Evolutionary conservation across 1,140 invertebrate genomes (phyloP).

Genomic region (Temnothorax nylanderi): DNA sequence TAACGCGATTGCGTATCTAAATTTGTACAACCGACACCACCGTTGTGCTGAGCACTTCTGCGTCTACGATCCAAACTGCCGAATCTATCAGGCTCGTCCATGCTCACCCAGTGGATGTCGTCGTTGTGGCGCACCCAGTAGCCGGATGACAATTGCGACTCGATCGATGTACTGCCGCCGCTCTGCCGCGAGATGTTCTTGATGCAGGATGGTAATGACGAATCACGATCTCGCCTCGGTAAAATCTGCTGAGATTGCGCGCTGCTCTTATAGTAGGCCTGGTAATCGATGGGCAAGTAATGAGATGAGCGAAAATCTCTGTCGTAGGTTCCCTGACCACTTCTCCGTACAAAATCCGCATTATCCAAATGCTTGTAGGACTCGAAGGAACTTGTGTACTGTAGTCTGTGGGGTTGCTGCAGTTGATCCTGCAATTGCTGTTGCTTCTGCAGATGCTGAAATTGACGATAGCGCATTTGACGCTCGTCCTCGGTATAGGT

Average conservation of each 20-base stretch:
- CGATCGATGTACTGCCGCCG: slow-evolving; percentile 34
- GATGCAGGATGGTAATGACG: slow-evolving; percentile 28
- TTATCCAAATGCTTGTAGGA: slow-evolving; percentile 75
- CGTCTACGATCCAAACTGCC: slow-evolving; percentile 89
- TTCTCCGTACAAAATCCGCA: slow-evolving; percentile 69
- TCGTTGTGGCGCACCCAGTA: slow-evolving; percentile 82
- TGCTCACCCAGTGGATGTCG: slow-evolving; percentile 81
- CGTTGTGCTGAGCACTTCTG: slow-evolving; percentile 82
- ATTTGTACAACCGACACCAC: slow-evolving; percentile 62
- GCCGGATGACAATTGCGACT: slow-evolving; percentile 74
- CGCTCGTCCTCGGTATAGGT: slow-evolving; percentile 80
- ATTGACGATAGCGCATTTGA: slow-evolving; percentile 75
- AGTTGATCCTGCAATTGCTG: slow-evolving; percentile 56
- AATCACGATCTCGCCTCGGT: slow-evolving; percentile 63
- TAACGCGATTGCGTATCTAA: slow-evolving; percentile 76
- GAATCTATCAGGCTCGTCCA: slow-evolving; percentile 85
- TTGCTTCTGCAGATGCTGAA: slow-evolving; percentile 67
- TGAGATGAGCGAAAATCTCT: slow-evolving; percentile 71
- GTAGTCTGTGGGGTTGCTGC: slow-evolving; percentile 66
- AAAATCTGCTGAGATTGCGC: slow-evolving; percentile 62
- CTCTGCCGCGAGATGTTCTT: slow-evolving; percentile 59
- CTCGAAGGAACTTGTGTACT: slow-evolving; percentile 55
- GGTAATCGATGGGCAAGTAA: slow-evolving; percentile 74
- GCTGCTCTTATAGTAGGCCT: slow-evolving; percentile 67
- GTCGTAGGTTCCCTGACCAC: slow-evolving; percentile 71